phyloP scores from a whole-genome alignment of 2,113 vertebrate genomes.

The Rynchops niger region DNA sequence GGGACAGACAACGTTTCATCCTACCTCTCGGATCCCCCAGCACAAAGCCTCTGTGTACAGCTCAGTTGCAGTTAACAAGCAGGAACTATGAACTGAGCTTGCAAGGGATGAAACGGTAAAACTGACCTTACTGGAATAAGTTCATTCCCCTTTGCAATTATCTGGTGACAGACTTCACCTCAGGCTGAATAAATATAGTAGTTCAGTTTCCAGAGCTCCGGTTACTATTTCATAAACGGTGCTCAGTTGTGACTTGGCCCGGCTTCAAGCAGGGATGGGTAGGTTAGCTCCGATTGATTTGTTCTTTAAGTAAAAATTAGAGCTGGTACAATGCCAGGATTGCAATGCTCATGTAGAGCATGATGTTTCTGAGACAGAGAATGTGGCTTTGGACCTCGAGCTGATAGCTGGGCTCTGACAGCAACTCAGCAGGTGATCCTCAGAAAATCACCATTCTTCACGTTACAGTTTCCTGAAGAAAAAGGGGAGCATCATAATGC shows the following conservation, averaged over 20 bases:
- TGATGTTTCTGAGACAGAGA: background rate
- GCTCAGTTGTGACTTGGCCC: slow-evolving; percentile 32
- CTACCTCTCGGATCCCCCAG: background rate
- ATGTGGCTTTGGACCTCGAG: background rate
- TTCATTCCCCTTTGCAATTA: slow-evolving; percentile 60
- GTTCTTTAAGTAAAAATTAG: slow-evolving; percentile 30
- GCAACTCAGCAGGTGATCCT: background rate
- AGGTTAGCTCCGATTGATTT: background rate
- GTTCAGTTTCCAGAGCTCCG: slow-evolving; percentile 35
- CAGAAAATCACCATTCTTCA: background rate
- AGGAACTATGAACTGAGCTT: slow-evolving; percentile 38
- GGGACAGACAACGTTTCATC: background rate
- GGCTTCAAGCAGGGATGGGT: slow-evolving; percentile 20
- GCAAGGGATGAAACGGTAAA: background rate
- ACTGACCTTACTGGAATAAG: slow-evolving; percentile 47
- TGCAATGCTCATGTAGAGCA: background rate
- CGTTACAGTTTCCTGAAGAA: background rate
- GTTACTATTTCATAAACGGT: slow-evolving; percentile 33
- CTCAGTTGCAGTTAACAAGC: slow-evolving; percentile 26
- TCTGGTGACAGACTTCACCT: slow-evolving; percentile 56
- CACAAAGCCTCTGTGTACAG: background rate
- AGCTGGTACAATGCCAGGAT: background rate
- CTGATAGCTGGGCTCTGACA: background rate
- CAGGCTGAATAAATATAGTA: slow-evolving; percentile 58
- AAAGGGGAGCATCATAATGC: background rate